Base-by-base conservation (phyloP, 2,797 vertebrate species). In the Fistularia commersonii region DNA sequence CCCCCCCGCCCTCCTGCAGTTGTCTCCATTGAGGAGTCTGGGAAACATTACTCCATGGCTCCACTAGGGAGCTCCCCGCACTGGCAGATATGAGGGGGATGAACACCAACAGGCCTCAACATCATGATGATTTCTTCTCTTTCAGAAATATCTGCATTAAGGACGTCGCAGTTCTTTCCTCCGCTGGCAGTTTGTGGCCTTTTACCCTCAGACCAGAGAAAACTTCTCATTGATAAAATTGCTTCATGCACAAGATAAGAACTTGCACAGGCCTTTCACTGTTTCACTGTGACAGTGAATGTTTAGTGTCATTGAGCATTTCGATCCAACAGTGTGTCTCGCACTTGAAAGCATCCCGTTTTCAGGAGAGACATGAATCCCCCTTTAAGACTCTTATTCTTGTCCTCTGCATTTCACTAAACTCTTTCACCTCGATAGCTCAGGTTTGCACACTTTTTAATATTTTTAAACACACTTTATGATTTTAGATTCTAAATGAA, bases 101-200 rank as follows among this genome's bases (percentile, higher is more conserved):
- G 9, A 3, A 11, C 1, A 31, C 1, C 4, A 8, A 11, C 11
- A 2, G 37, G 37, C 37, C 37, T 38, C 37, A 10, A 1, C 58
- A 12, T 45, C 13, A 42, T 15, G 32, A 23, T 23, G 23, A 23
- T 23, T 23, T 51, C 11, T 32, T 41, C 37, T 47, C 42, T 72
- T 72, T 3, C 75, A 88, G 87, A 72, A 57, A 8, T 86, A 66
- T 51, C 1, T 83, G 12, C 44, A 45, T 9, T 89, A 71, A 89
- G 68, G 55, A 69, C 41, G 5, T 43, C 51, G 23, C 1, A 7
- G 11, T 34, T 41, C 41, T 45, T 53, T 15, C 11, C 14, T 23
- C 23, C 2, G 23, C 4, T 23, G 23, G 44, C 8, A 41, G 34
- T 32, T 11, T 39, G 10, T 9, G 34, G 32, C 41, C 44, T 31